phyloP scores from a whole-genome alignment of 2,113 vertebrate species.

The Pitta sordida region DNA sequence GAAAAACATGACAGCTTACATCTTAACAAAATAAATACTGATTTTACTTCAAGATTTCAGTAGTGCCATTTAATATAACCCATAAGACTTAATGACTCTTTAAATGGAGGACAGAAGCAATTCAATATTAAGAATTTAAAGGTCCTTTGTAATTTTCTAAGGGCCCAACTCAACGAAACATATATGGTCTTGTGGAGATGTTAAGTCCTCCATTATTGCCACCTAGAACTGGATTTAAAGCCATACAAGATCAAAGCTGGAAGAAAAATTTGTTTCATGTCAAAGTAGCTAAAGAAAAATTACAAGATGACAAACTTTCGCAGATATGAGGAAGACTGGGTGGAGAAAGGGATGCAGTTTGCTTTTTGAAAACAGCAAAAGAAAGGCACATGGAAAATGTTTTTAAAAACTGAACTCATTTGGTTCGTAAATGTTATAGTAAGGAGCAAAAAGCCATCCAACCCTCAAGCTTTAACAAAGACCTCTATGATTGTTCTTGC shows the following conservation, averaged over 20 bases:
- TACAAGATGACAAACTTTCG: neutral
- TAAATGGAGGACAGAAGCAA: neutral
- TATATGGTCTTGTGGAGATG: neutral
- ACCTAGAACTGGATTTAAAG: neutral
- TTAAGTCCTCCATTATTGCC: neutral
- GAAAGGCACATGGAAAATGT: neutral
- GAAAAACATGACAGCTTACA: neutral
- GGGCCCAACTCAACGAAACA: neutral
- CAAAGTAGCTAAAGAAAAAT: neutral
- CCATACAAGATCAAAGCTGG: neutral
- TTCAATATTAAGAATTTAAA: neutral
- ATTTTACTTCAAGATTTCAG: neutral
- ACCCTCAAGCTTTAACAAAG: neutral
- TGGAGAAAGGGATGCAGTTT: neutral
- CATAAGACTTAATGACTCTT: neutral
- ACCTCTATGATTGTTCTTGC: neutral
- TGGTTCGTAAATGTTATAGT: neutral
- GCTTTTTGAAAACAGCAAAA: neutral
- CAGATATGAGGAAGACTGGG: neutral
- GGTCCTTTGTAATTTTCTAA: neutral
- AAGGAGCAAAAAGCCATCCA: neutral
- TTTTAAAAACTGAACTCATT: neutral
- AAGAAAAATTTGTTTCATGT: neutral
- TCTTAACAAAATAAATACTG: neutral
- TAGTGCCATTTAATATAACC: neutral